phyloP scores from a whole-genome alignment of 2,113 vertebrate genomes.

The Podilymbus podiceps region DNA sequence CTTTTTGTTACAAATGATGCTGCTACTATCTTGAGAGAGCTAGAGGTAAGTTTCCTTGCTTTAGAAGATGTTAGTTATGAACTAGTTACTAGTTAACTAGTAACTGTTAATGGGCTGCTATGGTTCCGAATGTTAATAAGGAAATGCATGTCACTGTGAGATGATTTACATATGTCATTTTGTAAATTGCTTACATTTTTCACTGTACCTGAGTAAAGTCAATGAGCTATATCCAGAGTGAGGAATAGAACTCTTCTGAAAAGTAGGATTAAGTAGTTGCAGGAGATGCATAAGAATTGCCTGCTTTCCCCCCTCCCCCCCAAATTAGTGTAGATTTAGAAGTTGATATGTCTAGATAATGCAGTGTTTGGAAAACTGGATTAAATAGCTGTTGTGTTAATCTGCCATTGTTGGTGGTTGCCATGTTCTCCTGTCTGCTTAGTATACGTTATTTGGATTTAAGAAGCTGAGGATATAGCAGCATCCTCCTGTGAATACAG shows the following conservation, averaged over 20 bases:
- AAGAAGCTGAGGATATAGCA: not conserved
- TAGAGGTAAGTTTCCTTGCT: constrained; percentile 80
- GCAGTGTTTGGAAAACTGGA: not conserved
- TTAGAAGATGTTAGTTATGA: not conserved
- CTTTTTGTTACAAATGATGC: constrained; percentile 98
- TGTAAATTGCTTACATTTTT: not conserved
- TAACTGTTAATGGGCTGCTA: not conserved
- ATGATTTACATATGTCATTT: not conserved
- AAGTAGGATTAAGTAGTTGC: not conserved
- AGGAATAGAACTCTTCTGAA: not conserved
- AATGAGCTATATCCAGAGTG: not conserved
- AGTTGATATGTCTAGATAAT: not conserved
- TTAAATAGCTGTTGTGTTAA: not conserved
- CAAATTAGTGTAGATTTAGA: not conserved
- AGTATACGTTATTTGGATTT: not conserved
- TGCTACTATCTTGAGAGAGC: constrained; percentile 93
- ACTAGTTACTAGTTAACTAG: too few species aligned
- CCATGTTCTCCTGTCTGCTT: not conserved
- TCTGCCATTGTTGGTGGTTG: not conserved
- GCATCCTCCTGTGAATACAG: not conserved
- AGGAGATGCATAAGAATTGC: not conserved
- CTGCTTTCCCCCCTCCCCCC: not conserved
- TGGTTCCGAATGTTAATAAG: not conserved
- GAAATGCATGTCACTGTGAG: not conserved
- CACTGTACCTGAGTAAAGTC: not conserved